These are phyloP conservation scores for Physocephala rufipes DNA, from an alignment of 2,888 invertebrate genomes.

Conservation along the genomic window DNA sequence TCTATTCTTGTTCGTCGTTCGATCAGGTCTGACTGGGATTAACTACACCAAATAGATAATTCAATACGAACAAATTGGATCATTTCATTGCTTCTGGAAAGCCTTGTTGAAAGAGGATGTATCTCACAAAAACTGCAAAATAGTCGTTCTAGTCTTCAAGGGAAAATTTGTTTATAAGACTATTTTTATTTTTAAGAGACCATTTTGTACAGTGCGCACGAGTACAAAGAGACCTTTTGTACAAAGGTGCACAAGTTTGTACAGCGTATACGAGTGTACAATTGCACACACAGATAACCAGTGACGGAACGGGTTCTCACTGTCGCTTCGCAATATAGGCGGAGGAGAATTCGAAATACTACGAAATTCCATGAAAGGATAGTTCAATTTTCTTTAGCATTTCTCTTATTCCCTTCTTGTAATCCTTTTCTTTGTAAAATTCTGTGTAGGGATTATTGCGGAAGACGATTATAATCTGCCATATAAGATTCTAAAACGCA, in stretches of 20 bases:
- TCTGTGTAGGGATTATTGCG: neutral
- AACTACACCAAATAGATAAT: too few species aligned
- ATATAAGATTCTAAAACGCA: constrained; percentile 16
- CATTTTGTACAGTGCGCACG: neutral
- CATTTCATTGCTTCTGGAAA: too few species aligned
- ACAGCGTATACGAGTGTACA: neutral
- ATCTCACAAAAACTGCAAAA: neutral
- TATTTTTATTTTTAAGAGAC: constrained; percentile 7
- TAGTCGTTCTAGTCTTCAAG: constrained; percentile 23
- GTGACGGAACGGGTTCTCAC: neutral
- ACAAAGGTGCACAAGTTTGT: neutral
- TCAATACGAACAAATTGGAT: too few species aligned
- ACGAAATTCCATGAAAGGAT: neutral
- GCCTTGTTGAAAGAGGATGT: neutral
- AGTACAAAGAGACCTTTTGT: too few species aligned
- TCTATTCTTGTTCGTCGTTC: too few species aligned
- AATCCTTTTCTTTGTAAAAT: neutral
- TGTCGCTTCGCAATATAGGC: too few species aligned
- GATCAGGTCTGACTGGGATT: too few species aligned
- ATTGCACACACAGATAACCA: neutral
- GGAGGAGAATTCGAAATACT: too few species aligned
- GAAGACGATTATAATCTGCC: constrained; percentile 23
- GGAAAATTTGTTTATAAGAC: constrained; percentile 20
- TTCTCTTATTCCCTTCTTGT: neutral
- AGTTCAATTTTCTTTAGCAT: neutral